A percentile compares a stretch with the other conserved stretches of the same genome.
Evolutionary conservation across 2,888 invertebrate species (phyloP).

Genomic region (Masnerella sp.): DNA sequence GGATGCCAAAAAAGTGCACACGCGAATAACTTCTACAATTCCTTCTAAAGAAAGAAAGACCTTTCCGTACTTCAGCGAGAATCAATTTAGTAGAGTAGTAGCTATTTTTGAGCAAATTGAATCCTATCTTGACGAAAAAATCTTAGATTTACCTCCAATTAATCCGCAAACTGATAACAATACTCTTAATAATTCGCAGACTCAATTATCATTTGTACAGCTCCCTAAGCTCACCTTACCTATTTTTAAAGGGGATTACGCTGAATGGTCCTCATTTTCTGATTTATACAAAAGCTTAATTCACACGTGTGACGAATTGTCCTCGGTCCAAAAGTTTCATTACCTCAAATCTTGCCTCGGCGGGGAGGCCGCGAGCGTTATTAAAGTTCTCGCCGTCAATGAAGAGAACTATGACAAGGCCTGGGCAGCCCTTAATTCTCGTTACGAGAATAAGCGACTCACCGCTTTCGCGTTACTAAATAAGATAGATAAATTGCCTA

Average conservation of each 20-base stretch:
- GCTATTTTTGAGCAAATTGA: too few relatives aligned
- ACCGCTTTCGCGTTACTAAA: not conserved
- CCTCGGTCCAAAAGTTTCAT: not conserved
- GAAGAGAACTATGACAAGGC: not conserved
- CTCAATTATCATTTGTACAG: too few relatives aligned
- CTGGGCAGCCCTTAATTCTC: not conserved
- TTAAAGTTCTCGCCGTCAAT: not conserved
- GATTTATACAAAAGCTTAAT: not conserved
- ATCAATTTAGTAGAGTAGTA: too few relatives aligned
- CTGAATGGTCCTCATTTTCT: not conserved
- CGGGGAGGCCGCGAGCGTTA: not conserved
- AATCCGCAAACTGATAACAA: too few relatives aligned
- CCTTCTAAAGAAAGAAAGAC: too few relatives aligned
- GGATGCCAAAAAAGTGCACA: too few relatives aligned
- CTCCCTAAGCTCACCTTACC: not conserved
- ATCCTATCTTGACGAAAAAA: too few relatives aligned
- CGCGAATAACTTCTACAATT: too few relatives aligned
- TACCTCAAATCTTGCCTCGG: not conserved
- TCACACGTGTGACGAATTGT: not conserved
- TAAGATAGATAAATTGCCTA: not conserved
- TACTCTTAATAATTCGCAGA: too few relatives aligned
- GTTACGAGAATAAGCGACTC: conserved; percentile 1
- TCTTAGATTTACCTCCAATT: too few relatives aligned
- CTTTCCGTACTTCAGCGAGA: too few relatives aligned
- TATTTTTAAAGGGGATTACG: not conserved